Evolutionary conservation across 2,113 vertebrate genomes (phyloP).

Genomic region (Chionis minor): DNA sequence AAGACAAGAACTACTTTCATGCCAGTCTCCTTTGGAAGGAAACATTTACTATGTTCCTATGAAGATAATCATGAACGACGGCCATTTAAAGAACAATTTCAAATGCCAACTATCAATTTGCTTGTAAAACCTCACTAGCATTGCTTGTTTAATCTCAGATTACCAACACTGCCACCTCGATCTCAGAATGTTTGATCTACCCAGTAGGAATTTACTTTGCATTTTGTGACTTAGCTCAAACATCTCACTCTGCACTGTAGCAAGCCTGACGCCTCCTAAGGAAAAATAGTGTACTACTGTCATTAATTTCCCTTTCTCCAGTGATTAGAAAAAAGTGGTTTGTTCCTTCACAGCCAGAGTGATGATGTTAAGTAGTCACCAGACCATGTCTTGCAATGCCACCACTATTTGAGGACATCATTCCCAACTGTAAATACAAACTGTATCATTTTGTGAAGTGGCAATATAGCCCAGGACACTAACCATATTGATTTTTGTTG

Average conservation of each 20-base stretch:
- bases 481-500: slow-evolving; percentile 4
- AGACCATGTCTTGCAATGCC: not conserved
- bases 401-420: not conserved
- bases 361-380: not conserved
- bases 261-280: not conserved
- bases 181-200: not conserved
- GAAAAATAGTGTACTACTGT: not conserved
- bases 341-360: not conserved
- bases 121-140: not conserved
- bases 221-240: not conserved
- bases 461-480: not conserved
- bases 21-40: not conserved
- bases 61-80: not conserved
- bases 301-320: not conserved
- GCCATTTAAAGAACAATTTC: not conserved
- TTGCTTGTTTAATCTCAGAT: not conserved
- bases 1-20: not conserved
- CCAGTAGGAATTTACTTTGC: not conserved
- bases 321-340: not conserved
- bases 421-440: not conserved
- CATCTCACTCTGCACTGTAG: not conserved
- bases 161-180: not conserved
- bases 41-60: not conserved
- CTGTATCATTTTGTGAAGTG: not conserved
- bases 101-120: not conserved